Conservation (phyloP, 2,888 invertebrate species). For the Spisula subtruncata region DNA sequence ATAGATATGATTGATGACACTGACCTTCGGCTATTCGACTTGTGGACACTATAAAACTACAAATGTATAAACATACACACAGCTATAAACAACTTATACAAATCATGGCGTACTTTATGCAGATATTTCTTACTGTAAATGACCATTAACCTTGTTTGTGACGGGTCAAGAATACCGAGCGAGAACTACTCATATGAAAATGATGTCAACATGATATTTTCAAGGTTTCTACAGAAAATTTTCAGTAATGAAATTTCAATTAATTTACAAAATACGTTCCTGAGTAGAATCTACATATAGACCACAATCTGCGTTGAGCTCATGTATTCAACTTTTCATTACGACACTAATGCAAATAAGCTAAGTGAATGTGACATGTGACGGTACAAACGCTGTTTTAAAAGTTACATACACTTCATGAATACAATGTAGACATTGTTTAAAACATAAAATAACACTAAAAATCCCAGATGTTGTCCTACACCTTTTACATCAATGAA, state of each 20-base stretch:
- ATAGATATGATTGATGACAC: slow-evolving; percentile 58
- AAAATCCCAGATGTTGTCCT: not conserved
- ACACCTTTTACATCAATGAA: not conserved
- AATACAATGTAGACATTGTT: not conserved
- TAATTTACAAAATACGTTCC: not conserved
- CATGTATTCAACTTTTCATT: not conserved
- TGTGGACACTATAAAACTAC: slow-evolving; percentile 47
- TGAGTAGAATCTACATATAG: no score
- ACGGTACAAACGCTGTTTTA: not conserved
- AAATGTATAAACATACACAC: slow-evolving; percentile 14
- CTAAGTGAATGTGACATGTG: not conserved
- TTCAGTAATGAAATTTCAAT: not conserved
- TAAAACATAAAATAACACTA: not conserved
- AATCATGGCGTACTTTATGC: slow-evolving; percentile 29
- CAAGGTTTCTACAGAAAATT: not conserved
- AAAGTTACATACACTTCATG: not conserved
- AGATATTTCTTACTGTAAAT: slow-evolving; percentile 35
- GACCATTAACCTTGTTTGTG: slow-evolving; percentile 40
- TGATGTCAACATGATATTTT: not conserved
- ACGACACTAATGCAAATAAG: slow-evolving; percentile 10
- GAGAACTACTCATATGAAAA: not conserved
- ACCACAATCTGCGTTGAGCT: not conserved
- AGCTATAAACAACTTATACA: slow-evolving; percentile 34
- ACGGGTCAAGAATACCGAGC: not conserved
- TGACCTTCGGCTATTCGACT: slow-evolving; percentile 51